Evolutionary conservation across 1,140 invertebrate species (phyloP).

Genomic region (Anthonomus grandis): DNA sequence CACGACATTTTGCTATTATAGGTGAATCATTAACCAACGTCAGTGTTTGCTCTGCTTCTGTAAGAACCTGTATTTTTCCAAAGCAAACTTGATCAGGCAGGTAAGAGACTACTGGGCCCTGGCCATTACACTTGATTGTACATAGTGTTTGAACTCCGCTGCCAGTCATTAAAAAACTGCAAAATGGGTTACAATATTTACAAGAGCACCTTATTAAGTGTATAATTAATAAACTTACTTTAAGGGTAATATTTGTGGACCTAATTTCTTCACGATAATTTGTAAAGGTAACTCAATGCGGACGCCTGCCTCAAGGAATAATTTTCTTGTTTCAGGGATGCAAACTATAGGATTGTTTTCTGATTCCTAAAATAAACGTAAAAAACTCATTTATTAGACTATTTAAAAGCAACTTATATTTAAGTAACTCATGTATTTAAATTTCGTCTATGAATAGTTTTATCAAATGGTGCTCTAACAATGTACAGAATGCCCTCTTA

Average conservation of each 20-base stretch:
- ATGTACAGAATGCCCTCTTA: too few relatives aligned
- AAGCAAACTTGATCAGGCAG: conserved; percentile 45
- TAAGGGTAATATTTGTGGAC: conserved; percentile 5
- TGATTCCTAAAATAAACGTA: neutral
- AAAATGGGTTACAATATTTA: neutral
- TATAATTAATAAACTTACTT: conserved; percentile 4
- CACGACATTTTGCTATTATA: conserved; percentile 44
- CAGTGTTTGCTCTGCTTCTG: conserved; percentile 35
- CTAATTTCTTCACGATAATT: neutral
- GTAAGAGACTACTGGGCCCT: conserved; percentile 49
- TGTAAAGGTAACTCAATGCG: neutral
- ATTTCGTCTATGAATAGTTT: too few relatives aligned
- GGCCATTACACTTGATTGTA: conserved; percentile 45
- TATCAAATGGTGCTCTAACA: too few relatives aligned
- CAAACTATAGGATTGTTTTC: neutral
- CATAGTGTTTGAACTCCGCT: conserved; percentile 29
- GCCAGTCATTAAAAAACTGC: conserved; percentile 34
- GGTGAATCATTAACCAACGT: conserved; percentile 51
- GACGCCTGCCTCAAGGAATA: neutral
- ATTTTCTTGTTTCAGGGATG: neutral
- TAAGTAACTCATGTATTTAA: too few relatives aligned
- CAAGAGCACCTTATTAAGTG: neutral
- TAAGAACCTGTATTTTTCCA: conserved; percentile 44
- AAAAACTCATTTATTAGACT: too few relatives aligned
- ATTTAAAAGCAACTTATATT: too few relatives aligned